phyloP scores from a whole-genome alignment of 2,113 vertebrate genomes.

The Trachemys scripta region DNA sequence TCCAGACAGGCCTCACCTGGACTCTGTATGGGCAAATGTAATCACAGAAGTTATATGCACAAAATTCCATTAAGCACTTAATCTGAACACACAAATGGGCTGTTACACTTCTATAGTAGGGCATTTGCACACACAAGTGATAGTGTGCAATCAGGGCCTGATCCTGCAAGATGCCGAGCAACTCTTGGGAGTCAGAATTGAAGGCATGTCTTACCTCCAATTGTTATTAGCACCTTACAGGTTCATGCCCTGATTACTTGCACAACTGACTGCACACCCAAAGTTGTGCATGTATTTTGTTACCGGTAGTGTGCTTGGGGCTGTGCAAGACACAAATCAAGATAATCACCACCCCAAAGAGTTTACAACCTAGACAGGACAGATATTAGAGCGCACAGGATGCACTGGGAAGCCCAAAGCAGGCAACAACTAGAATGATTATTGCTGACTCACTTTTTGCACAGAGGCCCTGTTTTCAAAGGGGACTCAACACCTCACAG shows the following conservation, averaged over 20 bases:
- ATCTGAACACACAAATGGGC: background rate
- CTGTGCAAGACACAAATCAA: background rate
- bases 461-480: fast-evolving
- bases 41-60: fast-evolving
- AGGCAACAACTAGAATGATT: too few species aligned
- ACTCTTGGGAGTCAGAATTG: background rate
- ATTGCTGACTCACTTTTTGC: background rate
- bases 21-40: fast-evolving
- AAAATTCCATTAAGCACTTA: fast-evolving
- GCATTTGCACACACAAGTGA: background rate
- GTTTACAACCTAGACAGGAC: background rate
- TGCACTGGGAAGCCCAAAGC: background rate
- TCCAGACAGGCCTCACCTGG: background rate
- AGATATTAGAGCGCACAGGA: background rate
- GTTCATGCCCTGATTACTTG: background rate
- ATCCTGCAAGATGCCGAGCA: fast-evolving
- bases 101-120: background rate
- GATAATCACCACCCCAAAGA: background rate
- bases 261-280: background rate
- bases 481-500: background rate
- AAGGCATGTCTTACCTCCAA: background rate
- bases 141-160: background rate
- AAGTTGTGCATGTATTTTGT: fast-evolving
- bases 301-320: fast-evolving
- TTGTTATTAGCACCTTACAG: background rate